Evolutionary conservation across 2,797 vertebrate species (phyloP).

Genomic region (Choloepus didactylus): DNA sequence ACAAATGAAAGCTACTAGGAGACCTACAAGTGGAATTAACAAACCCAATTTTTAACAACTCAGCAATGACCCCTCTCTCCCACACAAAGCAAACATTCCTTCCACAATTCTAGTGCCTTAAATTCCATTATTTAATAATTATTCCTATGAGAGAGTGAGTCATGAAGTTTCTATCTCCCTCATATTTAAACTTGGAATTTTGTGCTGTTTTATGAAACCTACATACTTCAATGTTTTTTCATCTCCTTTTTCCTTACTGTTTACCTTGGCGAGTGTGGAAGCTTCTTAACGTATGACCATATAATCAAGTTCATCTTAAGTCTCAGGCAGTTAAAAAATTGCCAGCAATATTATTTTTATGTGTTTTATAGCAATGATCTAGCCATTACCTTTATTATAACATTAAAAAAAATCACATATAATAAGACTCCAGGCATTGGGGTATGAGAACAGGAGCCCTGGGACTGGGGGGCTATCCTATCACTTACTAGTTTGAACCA

Average conservation of each 20-base stretch:
- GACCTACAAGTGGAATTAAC: constrained; percentile 24
- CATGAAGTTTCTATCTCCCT: constrained; percentile 54
- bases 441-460: neutral
- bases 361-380: constrained; percentile 34
- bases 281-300: neutral
- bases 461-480: rapidly evolving
- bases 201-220: constrained; percentile 34
- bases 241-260: neutral
- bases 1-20: neutral
- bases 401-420: neutral
- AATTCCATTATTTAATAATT: neutral
- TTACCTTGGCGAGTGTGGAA: neutral
- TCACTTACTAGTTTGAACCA: neutral
- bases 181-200: constrained; percentile 27
- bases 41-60: constrained; percentile 38
- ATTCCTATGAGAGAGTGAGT: neutral
- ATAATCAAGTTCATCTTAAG: constrained; percentile 29
- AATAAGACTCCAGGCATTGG: neutral
- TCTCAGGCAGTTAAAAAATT: neutral
- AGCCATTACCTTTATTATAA: neutral
- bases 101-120: neutral
- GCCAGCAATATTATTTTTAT: constrained; percentile 37
- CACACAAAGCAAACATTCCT: neutral
- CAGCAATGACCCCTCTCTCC: neutral
- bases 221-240: neutral